phyloP scores from a whole-genome alignment of 2,797 vertebrate species.

The Arctocebus calabarensis region DNA sequence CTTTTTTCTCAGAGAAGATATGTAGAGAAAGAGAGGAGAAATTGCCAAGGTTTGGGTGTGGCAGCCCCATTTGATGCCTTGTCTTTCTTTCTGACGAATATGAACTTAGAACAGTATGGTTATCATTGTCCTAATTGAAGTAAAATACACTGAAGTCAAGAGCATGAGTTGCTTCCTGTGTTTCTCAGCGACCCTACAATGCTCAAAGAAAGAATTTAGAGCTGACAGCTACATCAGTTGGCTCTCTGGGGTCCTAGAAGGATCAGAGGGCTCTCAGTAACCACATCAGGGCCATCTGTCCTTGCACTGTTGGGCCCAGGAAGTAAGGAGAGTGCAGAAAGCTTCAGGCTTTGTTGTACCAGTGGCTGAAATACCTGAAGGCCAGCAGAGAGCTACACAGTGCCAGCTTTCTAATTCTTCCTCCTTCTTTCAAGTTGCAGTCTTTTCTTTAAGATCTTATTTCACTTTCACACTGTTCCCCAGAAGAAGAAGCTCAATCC shows the following conservation, averaged over 20 bases:
- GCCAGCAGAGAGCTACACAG: background rate
- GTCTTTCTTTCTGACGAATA: background rate
- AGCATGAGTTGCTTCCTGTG: background rate
- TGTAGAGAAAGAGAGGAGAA: background rate
- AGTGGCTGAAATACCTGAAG: background rate
- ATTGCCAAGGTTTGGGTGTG: background rate
- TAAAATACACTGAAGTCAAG: background rate
- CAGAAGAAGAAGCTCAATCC: background rate
- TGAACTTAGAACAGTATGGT: background rate
- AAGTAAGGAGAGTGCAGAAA: background rate
- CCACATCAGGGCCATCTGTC: background rate
- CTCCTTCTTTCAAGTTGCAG: background rate
- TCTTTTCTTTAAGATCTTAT: too few species aligned
- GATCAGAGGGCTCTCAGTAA: background rate
- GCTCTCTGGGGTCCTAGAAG: background rate
- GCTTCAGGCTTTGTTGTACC: background rate
- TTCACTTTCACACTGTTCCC: too few species aligned
- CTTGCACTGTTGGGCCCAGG: background rate
- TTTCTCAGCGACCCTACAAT: background rate
- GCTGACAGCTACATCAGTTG: background rate
- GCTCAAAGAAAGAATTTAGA: background rate
- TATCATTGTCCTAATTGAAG: background rate
- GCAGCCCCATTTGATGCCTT: background rate
- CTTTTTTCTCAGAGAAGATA: background rate
- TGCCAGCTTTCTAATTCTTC: background rate